Evolutionary conservation across 2,797 vertebrate genomes (phyloP).

Genomic region (Kryptolebias ocellatus): DNA sequence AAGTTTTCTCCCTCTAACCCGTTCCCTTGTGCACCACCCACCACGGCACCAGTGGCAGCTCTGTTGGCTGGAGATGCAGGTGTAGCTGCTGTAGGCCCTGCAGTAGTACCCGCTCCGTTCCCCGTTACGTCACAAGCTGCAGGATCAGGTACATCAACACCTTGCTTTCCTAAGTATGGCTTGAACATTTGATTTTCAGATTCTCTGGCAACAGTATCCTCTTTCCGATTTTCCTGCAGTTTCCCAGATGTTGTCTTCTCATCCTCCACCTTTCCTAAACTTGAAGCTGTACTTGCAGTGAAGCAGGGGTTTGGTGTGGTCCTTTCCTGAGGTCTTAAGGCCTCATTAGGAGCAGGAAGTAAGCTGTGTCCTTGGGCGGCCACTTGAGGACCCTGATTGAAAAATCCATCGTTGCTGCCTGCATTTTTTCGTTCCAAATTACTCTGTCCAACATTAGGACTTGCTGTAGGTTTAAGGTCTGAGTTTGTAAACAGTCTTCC

Average conservation of each 20-base stretch:
- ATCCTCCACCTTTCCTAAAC: constrained; percentile 24
- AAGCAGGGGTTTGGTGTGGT: constrained; percentile 74
- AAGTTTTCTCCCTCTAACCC: constrained; percentile 14
- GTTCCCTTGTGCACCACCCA: neutral
- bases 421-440: constrained; percentile 23
- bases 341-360: constrained; percentile 23
- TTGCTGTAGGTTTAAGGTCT: constrained; percentile 20
- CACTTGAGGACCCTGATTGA: constrained; percentile 39
- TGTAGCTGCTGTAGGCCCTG: constrained; percentile 10
- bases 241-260: constrained; percentile 34
- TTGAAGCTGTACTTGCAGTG: constrained; percentile 21
- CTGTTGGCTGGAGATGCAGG: constrained; percentile 12
- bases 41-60: neutral
- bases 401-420: constrained; percentile 31
- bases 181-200: constrained; percentile 39
- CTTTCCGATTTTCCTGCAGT: constrained; percentile 19
- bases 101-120: constrained; percentile 14
- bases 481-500: constrained; percentile 47
- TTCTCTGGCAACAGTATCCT: constrained; percentile 2
- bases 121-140: constrained; percentile 13
- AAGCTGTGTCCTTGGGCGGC: constrained; percentile 25
- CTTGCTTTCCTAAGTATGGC: constrained; percentile 40
- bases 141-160: constrained; percentile 1
- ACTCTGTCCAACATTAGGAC: constrained; percentile 34
- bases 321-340: constrained; percentile 57